Conservation (phyloP, 2,113 vertebrate species). For the Bolborhynchus lineola region DNA sequence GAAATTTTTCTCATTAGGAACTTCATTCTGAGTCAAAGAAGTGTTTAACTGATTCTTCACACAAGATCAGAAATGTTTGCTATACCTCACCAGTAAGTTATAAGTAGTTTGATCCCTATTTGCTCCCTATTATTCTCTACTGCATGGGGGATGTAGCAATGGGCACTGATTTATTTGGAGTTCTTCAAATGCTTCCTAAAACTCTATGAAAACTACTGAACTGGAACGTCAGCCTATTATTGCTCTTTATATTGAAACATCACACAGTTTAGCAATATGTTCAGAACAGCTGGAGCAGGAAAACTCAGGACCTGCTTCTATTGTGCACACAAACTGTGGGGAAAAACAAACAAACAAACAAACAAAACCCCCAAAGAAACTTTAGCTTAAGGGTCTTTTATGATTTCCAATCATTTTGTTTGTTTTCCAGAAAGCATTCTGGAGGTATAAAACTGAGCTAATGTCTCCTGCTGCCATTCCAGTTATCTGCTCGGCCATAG, state of each 20-base stretch:
- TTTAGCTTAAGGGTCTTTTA: not conserved
- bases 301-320: not conserved
- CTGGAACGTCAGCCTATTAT: not conserved
- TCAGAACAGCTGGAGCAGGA: not conserved
- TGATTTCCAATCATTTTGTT: not conserved
- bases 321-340: not conserved
- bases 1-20: not conserved
- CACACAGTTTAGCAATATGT: not conserved
- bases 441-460: not conserved
- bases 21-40: not conserved
- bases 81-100: not conserved
- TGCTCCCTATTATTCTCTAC: not conserved
- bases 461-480: not conserved
- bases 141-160: not conserved
- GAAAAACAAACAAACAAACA: not conserved
- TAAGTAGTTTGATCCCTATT: not conserved
- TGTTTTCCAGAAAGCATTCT: not conserved
- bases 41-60: not conserved
- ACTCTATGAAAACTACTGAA: not conserved
- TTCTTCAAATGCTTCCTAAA: not conserved
- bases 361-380: rapidly evolving
- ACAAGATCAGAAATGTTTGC: not conserved
- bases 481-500: not conserved
- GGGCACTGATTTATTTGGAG: not conserved
- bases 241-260: not conserved